Evolutionary conservation across 2,888 invertebrate species (phyloP).

Genomic region (Laothoe populi): DNA sequence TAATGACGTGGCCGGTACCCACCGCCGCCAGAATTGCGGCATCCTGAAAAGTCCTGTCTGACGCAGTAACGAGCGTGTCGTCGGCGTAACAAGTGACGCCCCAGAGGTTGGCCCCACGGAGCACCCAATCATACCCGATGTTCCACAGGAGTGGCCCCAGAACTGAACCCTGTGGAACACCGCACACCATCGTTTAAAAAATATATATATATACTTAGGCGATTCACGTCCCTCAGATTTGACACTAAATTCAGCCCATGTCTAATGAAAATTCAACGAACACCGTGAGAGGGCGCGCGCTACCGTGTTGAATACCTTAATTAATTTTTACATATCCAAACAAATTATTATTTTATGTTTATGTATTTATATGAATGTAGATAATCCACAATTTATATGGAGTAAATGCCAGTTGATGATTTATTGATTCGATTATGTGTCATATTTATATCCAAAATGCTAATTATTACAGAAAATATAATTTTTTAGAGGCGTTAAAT

Average conservation of each 20-base stretch:
- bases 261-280: constrained; percentile 12
- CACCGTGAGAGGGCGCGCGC: constrained; percentile 9
- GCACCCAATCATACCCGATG: too few relatives aligned
- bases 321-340: constrained; percentile 24
- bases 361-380: constrained; percentile 12
- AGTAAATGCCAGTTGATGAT: constrained; percentile 24
- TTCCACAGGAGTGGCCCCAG: too few relatives aligned
- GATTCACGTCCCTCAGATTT: not conserved
- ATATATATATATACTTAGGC: not conserved
- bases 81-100: too few relatives aligned
- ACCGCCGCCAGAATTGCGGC: too few relatives aligned
- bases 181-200: too few relatives aligned
- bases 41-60: too few relatives aligned
- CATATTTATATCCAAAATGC: constrained; percentile 10
- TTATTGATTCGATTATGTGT: constrained; percentile 5
- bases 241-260: not conserved
- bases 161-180: too few relatives aligned
- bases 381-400: constrained; percentile 16
- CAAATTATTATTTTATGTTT: constrained; percentile 25
- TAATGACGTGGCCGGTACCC: too few relatives aligned
- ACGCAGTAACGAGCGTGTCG: too few relatives aligned
- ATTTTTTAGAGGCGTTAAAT: constrained; percentile 6
- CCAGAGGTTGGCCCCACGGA: too few relatives aligned
- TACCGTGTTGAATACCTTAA: constrained; percentile 13
- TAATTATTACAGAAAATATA: not conserved